Percentiles rank a stretch among this genome's conserved stretches.
These are phyloP conservation scores for Casuarius casuarius DNA, from an alignment of 2,113 vertebrate species.

Conservation along the genomic window DNA sequence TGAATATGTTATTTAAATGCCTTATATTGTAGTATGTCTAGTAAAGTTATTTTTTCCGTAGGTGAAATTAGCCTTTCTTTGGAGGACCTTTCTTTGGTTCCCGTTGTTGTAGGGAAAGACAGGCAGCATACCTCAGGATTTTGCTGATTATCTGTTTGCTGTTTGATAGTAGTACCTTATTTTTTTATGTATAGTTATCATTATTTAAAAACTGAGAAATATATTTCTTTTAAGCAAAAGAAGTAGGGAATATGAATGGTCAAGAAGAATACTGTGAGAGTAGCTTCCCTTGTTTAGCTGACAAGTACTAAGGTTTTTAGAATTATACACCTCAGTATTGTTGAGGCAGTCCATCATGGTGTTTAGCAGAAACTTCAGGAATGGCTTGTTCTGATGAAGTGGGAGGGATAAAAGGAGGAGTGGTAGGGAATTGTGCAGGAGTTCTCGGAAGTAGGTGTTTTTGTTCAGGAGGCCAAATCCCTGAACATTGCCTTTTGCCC, in stretches of 20 bases:
- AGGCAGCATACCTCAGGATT: not conserved
- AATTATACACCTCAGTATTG: not conserved
- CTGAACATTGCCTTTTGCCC: not conserved
- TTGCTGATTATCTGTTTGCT: not conserved
- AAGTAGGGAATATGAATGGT: not conserved
- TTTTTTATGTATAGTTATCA: not conserved
- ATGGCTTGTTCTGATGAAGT: not conserved
- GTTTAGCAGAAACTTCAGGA: not conserved
- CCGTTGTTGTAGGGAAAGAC: not conserved
- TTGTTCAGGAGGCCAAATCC: not conserved
- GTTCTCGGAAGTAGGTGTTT: not conserved
- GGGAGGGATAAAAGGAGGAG: not conserved
- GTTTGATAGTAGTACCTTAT: not conserved
- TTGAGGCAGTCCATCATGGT: not conserved
- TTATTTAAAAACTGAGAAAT: not conserved
- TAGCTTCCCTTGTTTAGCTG: not conserved
- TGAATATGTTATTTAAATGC: slow-evolving; percentile 28
- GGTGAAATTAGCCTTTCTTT: not conserved
- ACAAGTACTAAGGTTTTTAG: not conserved
- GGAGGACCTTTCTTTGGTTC: not conserved
- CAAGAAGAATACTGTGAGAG: not conserved
- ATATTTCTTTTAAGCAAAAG: not conserved
- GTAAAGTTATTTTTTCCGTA: not conserved
- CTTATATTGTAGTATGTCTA: not conserved
- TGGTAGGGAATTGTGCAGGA: not conserved